Base-by-base conservation (phyloP, 2,797 vertebrate species). In the Sebastes itinus region DNA sequence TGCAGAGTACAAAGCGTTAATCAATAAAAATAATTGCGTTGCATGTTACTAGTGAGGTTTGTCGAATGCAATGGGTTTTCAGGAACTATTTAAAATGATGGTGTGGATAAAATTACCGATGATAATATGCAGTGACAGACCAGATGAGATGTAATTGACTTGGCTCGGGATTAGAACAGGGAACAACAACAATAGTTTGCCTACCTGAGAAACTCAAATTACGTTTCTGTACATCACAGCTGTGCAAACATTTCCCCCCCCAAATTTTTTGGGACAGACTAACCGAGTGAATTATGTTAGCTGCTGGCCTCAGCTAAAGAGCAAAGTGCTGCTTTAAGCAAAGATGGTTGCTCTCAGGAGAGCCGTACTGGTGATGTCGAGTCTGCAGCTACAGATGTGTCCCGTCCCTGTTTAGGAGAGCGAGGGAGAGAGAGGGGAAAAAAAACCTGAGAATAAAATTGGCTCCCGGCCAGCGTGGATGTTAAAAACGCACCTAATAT, bases 271-370 rank as follows among this genome's bases (percentile, higher is more conserved):
- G 3, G 8, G 30, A 13, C 20, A 20, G 16, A 65, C 66, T 68
- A 72, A 75, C 35, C 4, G 23, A 14, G 54, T 61, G 77, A 72
- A 38, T 74, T 30, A 74, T 56, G 49, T 59, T 67, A 23, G 55
- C 68, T 58, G 75, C 75, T 81, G 63, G 72, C 38, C 16, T 60
- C 66, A 42, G 64, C 82, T 76, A 32, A 78, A 85, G 52, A 77
- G 67, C 71, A 81, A 85, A 86, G 22, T 73, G 85, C 84, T 83
- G 78, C 78, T 78, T 66, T 49, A 79, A 85, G 87, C 79, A 85
- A 77, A 78, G 67, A 67, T 18, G 27, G 70, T 76, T 33, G 52
- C 68, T 85, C 76, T 86, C 85, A 71, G 78, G 83, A 84, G 91
- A 79, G 58, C 42, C 10, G 12, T n/a, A 5, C 74, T 33, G 55